phyloP scores from a whole-genome alignment of 2,888 invertebrate genomes.

The Stenodema calcarata region DNA sequence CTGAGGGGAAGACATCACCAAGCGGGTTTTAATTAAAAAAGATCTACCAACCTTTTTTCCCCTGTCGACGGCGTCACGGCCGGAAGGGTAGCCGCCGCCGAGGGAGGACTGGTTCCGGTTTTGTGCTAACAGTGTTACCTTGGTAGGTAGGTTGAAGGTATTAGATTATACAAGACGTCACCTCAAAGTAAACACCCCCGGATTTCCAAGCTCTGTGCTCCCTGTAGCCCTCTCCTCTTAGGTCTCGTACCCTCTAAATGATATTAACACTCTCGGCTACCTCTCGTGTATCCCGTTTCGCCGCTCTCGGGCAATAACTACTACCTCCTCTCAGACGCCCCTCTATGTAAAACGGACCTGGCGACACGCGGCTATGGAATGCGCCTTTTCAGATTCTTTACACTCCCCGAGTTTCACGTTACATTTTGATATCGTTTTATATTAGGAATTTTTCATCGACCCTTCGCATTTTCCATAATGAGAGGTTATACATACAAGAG shows the following conservation, averaged over 20 bases:
- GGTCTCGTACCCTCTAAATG: not conserved
- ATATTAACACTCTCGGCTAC: constrained; percentile 21
- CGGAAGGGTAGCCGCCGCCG: not conserved
- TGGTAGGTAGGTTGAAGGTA: constrained; percentile 4
- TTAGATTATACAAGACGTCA: constrained; percentile 37
- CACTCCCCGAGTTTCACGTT: not conserved
- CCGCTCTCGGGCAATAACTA: not conserved
- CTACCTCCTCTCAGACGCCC: not conserved
- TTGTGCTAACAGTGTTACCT: constrained; percentile 17
- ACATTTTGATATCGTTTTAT: not conserved
- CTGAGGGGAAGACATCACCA: not conserved
- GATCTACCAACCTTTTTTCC: not conserved
- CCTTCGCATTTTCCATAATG: not conserved
- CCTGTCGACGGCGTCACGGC: not conserved
- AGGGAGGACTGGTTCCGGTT: constrained; percentile 4
- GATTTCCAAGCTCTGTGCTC: not conserved
- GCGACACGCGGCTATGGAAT: not conserved
- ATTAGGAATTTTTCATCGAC: not conserved
- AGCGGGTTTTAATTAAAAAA: not conserved
- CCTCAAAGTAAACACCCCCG: constrained; percentile 29
- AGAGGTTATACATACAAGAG: too few relatives aligned
- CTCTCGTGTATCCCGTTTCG: not conserved
- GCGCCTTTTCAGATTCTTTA: not conserved
- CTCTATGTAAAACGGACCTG: not conserved
- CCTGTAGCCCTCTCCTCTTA: not conserved